Percentiles rank a stretch among this genome's conserved stretches.
These are phyloP conservation scores for Minunthozetes semirufus DNA, from an alignment of 2,888 invertebrate genomes.

Conservation along the genomic window DNA sequence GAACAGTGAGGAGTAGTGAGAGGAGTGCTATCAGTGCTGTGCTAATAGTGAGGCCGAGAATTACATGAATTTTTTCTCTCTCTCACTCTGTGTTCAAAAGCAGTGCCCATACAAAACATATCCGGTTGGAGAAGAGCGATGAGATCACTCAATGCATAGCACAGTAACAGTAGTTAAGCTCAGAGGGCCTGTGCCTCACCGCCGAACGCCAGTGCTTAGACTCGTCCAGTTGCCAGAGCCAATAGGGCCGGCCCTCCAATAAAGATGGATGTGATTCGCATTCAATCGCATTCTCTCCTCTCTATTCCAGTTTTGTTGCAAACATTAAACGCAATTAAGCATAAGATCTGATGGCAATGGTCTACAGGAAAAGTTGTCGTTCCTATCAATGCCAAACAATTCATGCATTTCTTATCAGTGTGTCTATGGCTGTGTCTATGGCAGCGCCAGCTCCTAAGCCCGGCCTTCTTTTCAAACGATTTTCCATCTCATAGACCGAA, in stretches of 20 bases:
- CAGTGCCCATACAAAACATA: constrained; percentile 19
- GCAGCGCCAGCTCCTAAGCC: background rate
- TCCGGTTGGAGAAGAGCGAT: background rate
- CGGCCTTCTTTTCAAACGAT: background rate
- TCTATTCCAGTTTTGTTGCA: background rate
- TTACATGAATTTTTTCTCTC: constrained; percentile 6
- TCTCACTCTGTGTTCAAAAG: background rate
- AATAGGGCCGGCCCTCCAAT: too few species aligned
- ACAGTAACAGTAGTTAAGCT: background rate
- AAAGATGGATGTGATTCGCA: background rate
- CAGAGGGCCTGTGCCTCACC: background rate
- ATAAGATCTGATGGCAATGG: background rate
- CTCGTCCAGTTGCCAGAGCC: too few species aligned
- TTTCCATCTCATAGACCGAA: background rate
- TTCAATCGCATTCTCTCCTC: background rate
- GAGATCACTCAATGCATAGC: background rate
- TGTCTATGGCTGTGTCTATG: too few species aligned
- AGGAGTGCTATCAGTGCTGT: background rate
- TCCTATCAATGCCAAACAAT: background rate
- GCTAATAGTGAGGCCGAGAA: background rate
- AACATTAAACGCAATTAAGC: background rate
- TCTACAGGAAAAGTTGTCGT: background rate
- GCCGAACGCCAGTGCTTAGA: background rate
- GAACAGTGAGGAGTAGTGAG: background rate
- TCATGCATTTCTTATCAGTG: too few species aligned